phyloP scores from a whole-genome alignment of 2,113 vertebrate species.

The Lynx canadensis region DNA sequence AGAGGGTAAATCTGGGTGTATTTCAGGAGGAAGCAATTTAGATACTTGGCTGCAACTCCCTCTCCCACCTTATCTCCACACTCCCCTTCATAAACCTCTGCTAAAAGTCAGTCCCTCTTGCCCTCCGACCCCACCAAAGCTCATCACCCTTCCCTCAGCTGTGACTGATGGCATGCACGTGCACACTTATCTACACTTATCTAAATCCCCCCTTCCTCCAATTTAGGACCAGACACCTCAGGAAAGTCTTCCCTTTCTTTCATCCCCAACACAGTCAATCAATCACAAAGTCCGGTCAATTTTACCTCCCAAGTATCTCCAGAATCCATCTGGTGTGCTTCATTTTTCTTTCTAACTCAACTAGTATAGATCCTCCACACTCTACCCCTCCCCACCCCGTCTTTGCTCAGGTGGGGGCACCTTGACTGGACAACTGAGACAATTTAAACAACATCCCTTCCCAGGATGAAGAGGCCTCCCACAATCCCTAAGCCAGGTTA shows the following conservation, averaged over 20 bases:
- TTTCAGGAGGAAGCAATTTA: constrained; percentile 35
- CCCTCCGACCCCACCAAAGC: neutral
- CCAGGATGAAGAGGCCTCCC: neutral
- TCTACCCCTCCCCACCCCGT: neutral
- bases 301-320: neutral
- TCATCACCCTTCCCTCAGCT: neutral
- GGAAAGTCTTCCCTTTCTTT: constrained; percentile 29
- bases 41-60: neutral
- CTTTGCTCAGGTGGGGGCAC: neutral
- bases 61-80: neutral
- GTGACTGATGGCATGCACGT: fast-evolving
- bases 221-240: neutral
- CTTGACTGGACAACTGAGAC: neutral
- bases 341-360: neutral
- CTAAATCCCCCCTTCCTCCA: constrained; percentile 25
- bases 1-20: neutral
- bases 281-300: neutral
- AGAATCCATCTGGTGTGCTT: neutral
- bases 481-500: neutral
- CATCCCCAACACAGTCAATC: neutral
- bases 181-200: neutral
- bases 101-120: neutral
- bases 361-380: neutral
- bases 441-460: neutral
- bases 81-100: neutral